Evolutionary conservation across 2,888 invertebrate species (phyloP), one percentile per base, ranked within the genome.

Genomic region (Anagyrus pseudococci): DNA sequence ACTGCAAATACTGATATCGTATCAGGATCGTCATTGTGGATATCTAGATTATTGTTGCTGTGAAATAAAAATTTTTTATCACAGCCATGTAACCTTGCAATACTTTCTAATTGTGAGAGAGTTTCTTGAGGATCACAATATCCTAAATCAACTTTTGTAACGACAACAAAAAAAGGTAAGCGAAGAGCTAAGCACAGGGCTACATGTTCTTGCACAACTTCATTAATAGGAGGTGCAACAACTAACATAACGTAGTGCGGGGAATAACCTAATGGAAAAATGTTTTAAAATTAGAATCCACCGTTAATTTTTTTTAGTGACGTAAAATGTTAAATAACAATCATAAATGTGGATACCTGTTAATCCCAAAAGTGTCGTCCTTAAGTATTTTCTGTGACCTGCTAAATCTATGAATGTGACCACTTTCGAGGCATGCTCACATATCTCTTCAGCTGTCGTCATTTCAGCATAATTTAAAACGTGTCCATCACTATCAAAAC

Each of bases 401-500:
- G 98, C 98, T 71, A 98, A 84, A 82, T 99, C 98, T 74, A 98
- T 89, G 76, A 97, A 94, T 0, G 96, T 95, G 0, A 99, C 92
- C 29, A 99, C 83, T 82, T 97, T 98, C 7, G 93, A 91, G 1
- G 96, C 96, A 47, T 90, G 84, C 76, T 96, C 96, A 70, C 95
- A 95, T 59, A 98, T 97, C 70, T 98, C 92, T 77, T 96, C 96
- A 0, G 95, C 91, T 0, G 94, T 94, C 83, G 93, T 91, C 79
- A 94, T 87, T 75, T 94, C 93, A 43, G 92, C 92, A 71, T 91
- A 92, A 83, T 96, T 96, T 13, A 96, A 89, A 2, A 94, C 89
- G 75, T 93, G 88, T 0, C 94, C 94, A 84, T 89, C 80, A 20
- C 73, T 87, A 81, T 96, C 94, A 79, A 99, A 99, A 8, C 98